Conservation (phyloP, 2,797 vertebrate species). For the Tinamus major region DNA sequence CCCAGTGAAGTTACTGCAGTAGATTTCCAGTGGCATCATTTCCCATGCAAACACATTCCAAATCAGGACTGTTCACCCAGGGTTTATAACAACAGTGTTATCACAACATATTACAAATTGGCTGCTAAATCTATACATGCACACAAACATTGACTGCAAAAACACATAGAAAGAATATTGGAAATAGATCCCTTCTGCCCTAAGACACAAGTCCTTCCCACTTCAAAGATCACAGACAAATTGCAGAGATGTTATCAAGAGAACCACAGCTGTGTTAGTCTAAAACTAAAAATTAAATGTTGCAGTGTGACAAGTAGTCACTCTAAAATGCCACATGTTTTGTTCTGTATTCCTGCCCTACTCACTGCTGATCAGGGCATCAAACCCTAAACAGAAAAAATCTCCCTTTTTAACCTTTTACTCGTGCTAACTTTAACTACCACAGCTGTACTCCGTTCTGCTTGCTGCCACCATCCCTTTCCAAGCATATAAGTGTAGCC, state of each 20-base stretch:
- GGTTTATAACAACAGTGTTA: neutral
- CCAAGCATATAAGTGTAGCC: neutral
- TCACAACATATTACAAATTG: neutral
- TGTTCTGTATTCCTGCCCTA: neutral
- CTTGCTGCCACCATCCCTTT: neutral
- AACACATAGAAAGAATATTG: neutral
- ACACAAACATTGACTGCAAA: neutral
- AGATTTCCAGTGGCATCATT: neutral
- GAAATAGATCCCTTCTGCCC: neutral
- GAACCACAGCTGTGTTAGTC: neutral
- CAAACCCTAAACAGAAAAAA: neutral
- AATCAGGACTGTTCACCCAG: neutral
- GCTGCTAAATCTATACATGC: neutral
- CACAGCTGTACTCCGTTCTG: neutral
- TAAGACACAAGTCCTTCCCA: neutral
- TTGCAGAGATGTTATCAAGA: neutral
- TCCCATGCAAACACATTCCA: neutral
- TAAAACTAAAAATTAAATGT: neutral
- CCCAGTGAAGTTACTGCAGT: neutral
- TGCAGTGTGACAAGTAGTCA: neutral
- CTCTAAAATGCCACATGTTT: neutral
- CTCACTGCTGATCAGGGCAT: neutral
- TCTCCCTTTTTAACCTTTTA: neutral
- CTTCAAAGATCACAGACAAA: constrained; percentile 7
- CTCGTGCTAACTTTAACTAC: neutral